Evolutionary conservation across 2,797 vertebrate species (phyloP).

Genomic region (Buceros bicornis): DNA sequence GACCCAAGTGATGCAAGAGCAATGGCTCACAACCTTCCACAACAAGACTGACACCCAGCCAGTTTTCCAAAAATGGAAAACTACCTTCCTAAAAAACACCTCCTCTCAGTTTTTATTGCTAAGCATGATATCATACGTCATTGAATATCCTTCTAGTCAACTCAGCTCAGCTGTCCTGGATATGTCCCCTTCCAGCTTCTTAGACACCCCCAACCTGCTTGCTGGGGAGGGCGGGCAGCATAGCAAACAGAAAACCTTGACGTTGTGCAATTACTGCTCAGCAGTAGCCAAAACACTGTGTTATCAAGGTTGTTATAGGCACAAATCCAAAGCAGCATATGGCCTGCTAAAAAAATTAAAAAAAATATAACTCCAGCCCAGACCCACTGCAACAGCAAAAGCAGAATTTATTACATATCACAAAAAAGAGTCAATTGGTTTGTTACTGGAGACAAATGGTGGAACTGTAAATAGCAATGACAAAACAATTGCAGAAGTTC

Average conservation of each 20-base stretch:
- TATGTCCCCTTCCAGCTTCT: not conserved
- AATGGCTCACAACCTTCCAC: not conserved
- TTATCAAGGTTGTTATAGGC: not conserved
- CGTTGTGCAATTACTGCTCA: not conserved
- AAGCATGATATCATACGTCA: not conserved
- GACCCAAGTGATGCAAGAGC: not conserved
- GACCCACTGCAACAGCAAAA: not conserved
- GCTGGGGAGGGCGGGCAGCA: fast-evolving
- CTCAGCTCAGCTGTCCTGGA: not conserved
- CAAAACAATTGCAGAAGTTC: not conserved
- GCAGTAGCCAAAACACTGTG: not conserved
- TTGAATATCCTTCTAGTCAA: not conserved
- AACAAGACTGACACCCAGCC: fast-evolving
- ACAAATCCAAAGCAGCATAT: not conserved
- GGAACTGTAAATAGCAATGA: not conserved
- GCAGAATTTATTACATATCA: not conserved
- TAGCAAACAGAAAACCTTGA: not conserved
- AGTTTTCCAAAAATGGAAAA: not conserved
- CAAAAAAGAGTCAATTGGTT: not conserved
- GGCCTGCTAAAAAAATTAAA: not conserved
- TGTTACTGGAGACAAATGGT: not conserved
- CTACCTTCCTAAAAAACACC: not conserved
- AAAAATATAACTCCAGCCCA: not conserved
- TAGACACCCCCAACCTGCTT: fast-evolving
- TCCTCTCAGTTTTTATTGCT: not conserved